Conservation (phyloP, 2,113 vertebrate species). For the Naja naja region DNA sequence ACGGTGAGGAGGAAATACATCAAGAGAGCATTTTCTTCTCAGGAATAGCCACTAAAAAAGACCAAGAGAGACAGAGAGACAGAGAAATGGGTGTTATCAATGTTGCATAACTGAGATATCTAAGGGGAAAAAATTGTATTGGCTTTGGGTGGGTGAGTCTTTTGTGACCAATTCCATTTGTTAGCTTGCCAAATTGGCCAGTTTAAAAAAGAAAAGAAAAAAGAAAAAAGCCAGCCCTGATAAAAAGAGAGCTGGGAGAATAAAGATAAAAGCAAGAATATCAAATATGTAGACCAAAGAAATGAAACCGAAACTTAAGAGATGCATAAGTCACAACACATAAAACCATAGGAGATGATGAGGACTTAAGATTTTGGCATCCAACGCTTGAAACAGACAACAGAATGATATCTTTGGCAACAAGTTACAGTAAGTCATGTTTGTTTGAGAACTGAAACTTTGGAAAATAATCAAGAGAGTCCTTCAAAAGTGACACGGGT, state of each 20-base stretch:
- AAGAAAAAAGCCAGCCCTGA: background rate
- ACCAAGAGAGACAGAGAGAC: too few species aligned
- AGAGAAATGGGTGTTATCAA: background rate
- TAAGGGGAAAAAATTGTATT: background rate
- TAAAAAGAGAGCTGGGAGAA: background rate
- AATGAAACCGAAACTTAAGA: background rate
- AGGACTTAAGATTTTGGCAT: background rate
- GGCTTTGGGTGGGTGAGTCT: background rate
- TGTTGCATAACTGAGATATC: background rate
- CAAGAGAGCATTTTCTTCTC: rapidly evolving
- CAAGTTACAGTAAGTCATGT: background rate
- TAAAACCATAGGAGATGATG: background rate
- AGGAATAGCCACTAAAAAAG: background rate
- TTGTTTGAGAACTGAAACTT: too few species aligned
- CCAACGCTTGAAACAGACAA: background rate
- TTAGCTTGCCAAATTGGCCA: background rate
- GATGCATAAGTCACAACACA: rapidly evolving
- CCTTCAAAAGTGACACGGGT: too few species aligned
- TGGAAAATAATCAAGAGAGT: too few species aligned
- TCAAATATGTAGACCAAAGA: background rate
- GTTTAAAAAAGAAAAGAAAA: too few species aligned
- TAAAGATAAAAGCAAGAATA: background rate
- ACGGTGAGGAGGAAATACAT: background rate
- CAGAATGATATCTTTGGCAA: background rate
- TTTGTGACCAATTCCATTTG: background rate